Percentiles rank a stretch among this genome's conserved stretches.
Evolutionary conservation across 2,797 vertebrate species (phyloP).

Genomic region (Pogoniulus pusillus): DNA sequence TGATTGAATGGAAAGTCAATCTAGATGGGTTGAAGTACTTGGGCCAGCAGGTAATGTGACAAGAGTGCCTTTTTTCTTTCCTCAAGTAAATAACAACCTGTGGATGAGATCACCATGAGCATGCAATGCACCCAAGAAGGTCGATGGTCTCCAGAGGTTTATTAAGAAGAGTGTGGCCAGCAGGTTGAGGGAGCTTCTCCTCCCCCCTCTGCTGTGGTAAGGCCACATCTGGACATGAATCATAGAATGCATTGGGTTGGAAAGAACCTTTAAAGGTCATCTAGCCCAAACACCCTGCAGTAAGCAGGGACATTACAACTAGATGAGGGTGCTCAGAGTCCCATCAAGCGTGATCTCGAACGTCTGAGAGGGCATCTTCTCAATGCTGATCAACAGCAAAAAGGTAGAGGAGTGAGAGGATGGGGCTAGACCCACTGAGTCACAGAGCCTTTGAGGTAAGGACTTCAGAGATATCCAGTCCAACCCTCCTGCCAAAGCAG

Average conservation of each 20-base stretch:
- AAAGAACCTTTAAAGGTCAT: no score
- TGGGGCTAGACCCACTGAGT: background rate
- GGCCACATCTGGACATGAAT: background rate
- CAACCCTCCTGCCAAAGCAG: no score
- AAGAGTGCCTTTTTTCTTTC: background rate
- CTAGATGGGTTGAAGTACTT: constrained; percentile 94
- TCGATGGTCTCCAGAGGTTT: background rate
- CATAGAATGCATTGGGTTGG: no score
- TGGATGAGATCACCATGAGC: background rate
- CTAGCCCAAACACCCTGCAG: no score
- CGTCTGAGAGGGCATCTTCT: background rate
- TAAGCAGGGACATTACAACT: no score
- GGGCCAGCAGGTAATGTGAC: constrained; percentile 90
- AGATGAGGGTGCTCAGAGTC: no score
- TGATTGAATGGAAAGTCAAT: constrained; percentile 97
- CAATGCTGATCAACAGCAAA: background rate
- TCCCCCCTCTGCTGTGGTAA: background rate
- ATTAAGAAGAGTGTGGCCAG: background rate
- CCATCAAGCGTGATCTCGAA: no score
- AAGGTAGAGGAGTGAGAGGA: background rate
- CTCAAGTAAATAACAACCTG: background rate
- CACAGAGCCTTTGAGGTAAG: no score
- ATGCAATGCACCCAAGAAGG: background rate
- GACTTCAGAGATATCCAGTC: no score
- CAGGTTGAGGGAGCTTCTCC: background rate